Evolutionary conservation across 2,888 invertebrate genomes (phyloP), one percentile per base, ranked within the genome.

Genomic region (Caenorhabditis drosophilae): DNA sequence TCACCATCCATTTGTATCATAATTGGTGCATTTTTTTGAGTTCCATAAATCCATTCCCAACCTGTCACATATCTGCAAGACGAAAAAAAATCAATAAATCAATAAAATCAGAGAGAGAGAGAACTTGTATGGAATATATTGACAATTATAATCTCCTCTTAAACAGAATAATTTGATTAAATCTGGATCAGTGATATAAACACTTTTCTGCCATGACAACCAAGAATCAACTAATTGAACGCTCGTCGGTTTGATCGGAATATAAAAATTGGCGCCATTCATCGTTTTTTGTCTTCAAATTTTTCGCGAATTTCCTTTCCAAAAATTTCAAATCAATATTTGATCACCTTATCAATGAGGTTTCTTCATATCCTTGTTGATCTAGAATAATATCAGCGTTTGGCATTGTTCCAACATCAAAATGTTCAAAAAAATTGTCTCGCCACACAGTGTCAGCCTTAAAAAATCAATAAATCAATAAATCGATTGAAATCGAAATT

Each of bases 1-100:
- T 77, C 77, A 36, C 77, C 77, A 51, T 77, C 77, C 77, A 77
- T 77, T 45, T 77, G 77, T 25, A 77, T 73, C 49, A 73, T 51
- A 0, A 64, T 44, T 16, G 77, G 77, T 1, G 77, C 59, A 27
- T 64, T 62, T 41, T 52, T 62, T 52, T 77, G 77, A 41, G 57
- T 66, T 7, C 75, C 72, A 50, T 77, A 77, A 46, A 77, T 73
- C 76, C 76, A 77, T 53, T 77, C 76, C 76, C 76, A 77, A 4
- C 76, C 76, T 15, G 75, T 61, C 11, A 68, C 59, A 9, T 67
- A 26, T 18, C 76, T 77, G 57, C n/a, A 71, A 70, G 11, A 41
- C 3, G n/a, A n/a, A n/a, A n/a, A n/a, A n/a, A n/a, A n/a, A n/a
- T n/a, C n/a, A n/a, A n/a, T n/a, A n/a, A n/a, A n/a, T n/a, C n/a